phyloP scores from a whole-genome alignment of 2,797 vertebrate species.

The Anniella stebbinsi region DNA sequence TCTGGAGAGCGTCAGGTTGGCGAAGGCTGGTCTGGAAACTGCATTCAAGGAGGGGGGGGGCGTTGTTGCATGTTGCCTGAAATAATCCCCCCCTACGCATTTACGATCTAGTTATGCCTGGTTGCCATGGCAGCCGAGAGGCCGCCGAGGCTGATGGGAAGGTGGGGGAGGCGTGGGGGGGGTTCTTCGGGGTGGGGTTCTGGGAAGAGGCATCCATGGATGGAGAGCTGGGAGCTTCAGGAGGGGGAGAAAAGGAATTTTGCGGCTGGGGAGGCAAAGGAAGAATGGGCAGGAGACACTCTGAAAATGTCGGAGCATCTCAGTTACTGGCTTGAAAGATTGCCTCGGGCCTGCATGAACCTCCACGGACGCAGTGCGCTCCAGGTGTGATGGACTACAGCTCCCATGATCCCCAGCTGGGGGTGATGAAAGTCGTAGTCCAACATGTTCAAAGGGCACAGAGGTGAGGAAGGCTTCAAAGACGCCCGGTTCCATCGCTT shows the following conservation, averaged over 20 bases:
- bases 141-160: constrained; percentile 9
- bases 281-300: neutral
- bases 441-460: neutral
- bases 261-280: too few species aligned
- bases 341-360: too few species aligned
- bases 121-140: constrained; percentile 31
- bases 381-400: neutral
- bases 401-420: neutral
- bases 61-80: neutral
- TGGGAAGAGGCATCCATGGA: too few species aligned
- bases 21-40: too few species aligned
- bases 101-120: constrained; percentile 2
- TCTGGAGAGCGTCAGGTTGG: too few species aligned
- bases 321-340: too few species aligned
- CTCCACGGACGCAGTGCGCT: neutral
- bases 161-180: neutral
- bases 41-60: neutral
- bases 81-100: constrained; percentile 23
- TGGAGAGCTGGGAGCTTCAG: too few species aligned
- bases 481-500: neutral
- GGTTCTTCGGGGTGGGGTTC: neutral
- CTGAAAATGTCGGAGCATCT: too few species aligned
- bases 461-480: neutral
- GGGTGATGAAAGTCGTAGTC: neutral
- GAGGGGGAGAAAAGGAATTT: too few species aligned